A percentile compares a stretch with the other conserved stretches of the same genome.
phyloP scores from a whole-genome alignment of 2,113 vertebrate species.

The Tetrax tetrax region DNA sequence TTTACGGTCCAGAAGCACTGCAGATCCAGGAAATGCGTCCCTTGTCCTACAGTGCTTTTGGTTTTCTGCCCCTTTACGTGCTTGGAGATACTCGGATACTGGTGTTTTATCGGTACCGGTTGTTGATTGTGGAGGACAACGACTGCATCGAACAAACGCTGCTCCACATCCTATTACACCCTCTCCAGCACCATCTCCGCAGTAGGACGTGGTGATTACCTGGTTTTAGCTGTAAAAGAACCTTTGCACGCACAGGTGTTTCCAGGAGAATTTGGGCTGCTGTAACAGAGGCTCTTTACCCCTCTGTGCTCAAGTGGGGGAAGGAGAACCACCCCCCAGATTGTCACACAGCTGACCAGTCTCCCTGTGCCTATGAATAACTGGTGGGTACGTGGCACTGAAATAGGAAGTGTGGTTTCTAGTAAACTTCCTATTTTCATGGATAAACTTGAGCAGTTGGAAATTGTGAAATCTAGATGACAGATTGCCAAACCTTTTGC shows the following conservation, averaged over 20 bases:
- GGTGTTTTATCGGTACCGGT: neutral
- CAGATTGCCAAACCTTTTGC: neutral
- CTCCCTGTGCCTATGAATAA: neutral
- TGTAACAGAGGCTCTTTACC: neutral
- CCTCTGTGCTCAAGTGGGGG: neutral
- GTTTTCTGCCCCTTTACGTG: neutral
- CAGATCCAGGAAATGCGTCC: neutral
- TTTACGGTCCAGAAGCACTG: neutral
- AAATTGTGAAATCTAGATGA: slow-evolving; percentile 31
- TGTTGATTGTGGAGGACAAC: neutral
- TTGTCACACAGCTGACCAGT: neutral
- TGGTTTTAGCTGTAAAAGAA: neutral
- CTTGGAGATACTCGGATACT: neutral
- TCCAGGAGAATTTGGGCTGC: neutral
- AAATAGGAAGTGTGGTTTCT: slow-evolving; percentile 28
- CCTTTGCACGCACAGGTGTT: neutral
- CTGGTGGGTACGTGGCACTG: neutral
- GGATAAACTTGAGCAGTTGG: neutral
- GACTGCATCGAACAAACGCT: neutral
- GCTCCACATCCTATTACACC: neutral
- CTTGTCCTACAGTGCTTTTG: neutral
- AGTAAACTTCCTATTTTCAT: neutral
- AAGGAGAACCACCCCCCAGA: neutral
- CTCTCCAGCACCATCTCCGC: neutral
- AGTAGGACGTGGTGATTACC: neutral